Base-by-base conservation (phyloP, 2,888 invertebrate genomes). In the Leucozona laternaria region DNA sequence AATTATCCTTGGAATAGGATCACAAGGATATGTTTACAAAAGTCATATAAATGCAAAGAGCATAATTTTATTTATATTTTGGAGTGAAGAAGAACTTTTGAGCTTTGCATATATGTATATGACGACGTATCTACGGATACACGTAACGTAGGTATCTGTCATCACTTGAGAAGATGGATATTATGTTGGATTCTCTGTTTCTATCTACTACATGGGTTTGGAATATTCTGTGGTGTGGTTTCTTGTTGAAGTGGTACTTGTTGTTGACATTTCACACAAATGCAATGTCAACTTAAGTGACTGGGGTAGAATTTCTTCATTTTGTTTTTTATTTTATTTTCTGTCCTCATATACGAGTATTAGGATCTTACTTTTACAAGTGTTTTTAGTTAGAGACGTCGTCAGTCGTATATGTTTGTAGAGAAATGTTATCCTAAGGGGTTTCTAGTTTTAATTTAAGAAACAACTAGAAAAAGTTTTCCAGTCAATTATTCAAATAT, bases 211-310 rank as follows among this genome's bases (percentile, higher is more conserved):
- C 58, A 22, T 60, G 22, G 37, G 37, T 10, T 48, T 37, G 50
- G 48, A 71, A 66, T 48, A 70, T 48, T 20, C 48, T 64, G 53
- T 37, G 28, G 25, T 66, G 50, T 50, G 78, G 66, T 75, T 82
- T 40, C 58, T 31, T 75, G 57, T 45, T 28, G 50, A 48, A 79
- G 79, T 66, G 78, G 78, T 37, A 37, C 78, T 78, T 86, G 70
- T 48, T 81, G 80, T 85, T 85, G 85, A 80, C 86, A 86, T 81
- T 86, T 78, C 73, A 79, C 75, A 78, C 82, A 79, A 82, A 79
- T 66, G 82, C 77, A 81, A 86, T 86, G 81, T 82, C 81, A 86
- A 86, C 86, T 86, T 79, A 76, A 86, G 82, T 81, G 70, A 81
- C 73, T 81, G 40, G 62, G 45, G 72, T 64, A 45, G 70, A 53